Percentiles rank a stretch among this genome's conserved stretches.
Conservation (phyloP, 2,113 vertebrate genomes). For the Spea multiplicata region DNA sequence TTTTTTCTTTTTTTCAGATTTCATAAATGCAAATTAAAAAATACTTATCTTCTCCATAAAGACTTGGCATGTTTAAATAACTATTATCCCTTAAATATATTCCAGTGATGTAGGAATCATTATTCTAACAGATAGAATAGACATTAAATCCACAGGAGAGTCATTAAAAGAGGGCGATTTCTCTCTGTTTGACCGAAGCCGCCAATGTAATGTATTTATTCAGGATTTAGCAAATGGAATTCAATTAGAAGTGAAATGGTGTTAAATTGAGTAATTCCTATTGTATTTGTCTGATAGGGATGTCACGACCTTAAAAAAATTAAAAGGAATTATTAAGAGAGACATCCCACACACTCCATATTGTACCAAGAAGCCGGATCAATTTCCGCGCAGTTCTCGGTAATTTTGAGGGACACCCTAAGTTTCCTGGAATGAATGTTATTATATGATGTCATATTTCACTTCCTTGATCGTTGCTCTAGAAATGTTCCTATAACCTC, state of each 20-base stretch:
- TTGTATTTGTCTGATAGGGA: conserved; percentile 61
- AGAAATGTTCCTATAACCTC: no score
- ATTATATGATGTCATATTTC: no score
- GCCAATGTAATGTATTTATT: conserved; percentile 69
- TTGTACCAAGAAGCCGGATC: no score
- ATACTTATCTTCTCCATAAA: conserved; percentile 62
- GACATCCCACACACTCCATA: no score
- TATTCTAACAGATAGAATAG: conserved; percentile 65
- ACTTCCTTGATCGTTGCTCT: no score
- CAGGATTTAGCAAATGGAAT: conserved; percentile 74
- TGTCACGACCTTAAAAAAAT: conserved; percentile 53
- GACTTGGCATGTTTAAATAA: conserved; percentile 65
- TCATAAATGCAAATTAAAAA: conserved; percentile 67
- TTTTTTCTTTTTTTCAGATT: conserved; percentile 52
- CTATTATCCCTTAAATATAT: conserved; percentile 63
- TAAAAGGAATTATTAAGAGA: conserved; percentile 37
- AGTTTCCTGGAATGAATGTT: no score
- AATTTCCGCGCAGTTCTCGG: no score
- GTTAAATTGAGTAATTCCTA: conserved; percentile 72
- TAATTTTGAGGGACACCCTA: no score
- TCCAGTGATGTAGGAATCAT: conserved; percentile 62
- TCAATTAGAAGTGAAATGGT: conserved; percentile 69
- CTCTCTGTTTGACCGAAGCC: conserved; percentile 63
- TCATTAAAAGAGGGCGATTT: conserved; percentile 66
- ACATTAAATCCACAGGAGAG: conserved; percentile 67